A percentile compares a stretch with the other conserved stretches of the same genome.
Evolutionary conservation across 2,888 invertebrate genomes (phyloP).

Genomic region (Myopa tessellatipennis): DNA sequence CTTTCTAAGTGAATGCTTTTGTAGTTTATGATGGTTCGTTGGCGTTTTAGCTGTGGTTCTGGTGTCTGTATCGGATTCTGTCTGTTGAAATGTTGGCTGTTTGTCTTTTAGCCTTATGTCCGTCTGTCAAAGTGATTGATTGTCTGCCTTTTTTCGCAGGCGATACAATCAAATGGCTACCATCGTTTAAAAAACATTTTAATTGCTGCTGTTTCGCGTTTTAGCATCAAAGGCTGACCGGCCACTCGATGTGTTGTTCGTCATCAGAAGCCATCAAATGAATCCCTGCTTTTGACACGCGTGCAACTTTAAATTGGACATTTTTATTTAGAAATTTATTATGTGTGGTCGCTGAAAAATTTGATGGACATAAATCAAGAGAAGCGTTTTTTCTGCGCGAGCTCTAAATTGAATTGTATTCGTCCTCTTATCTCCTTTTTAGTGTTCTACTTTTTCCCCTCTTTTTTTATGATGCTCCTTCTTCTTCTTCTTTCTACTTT

Average conservation of each 20-base stretch:
- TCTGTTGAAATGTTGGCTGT: background rate
- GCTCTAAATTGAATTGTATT: no score
- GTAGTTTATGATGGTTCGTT: background rate
- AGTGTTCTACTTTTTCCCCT: background rate
- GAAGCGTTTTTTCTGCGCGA: background rate
- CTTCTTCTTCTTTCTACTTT: background rate
- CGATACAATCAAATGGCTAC: background rate
- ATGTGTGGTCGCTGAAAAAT: slow-evolving; percentile 66
- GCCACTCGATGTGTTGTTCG: background rate
- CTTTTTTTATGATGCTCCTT: background rate
- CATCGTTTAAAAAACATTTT: slow-evolving; percentile 21
- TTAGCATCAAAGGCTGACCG: slow-evolving; percentile 38
- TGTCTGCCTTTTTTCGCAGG: slow-evolving; percentile 19
- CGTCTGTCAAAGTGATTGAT: slow-evolving; percentile 32
- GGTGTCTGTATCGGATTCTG: no score
- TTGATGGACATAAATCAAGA: slow-evolving; percentile 61
- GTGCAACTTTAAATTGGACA: slow-evolving; percentile 30
- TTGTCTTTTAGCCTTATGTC: slow-evolving; percentile 8
- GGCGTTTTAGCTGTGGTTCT: background rate
- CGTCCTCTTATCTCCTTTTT: background rate
- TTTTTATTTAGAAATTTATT: slow-evolving; percentile 58
- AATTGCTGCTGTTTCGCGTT: slow-evolving; percentile 40
- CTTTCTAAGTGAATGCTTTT: background rate
- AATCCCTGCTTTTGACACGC: slow-evolving; percentile 14
- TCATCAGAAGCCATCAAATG: background rate